Conservation (phyloP, 2,797 vertebrate species). For the Scolopax bukidnonensis region DNA sequence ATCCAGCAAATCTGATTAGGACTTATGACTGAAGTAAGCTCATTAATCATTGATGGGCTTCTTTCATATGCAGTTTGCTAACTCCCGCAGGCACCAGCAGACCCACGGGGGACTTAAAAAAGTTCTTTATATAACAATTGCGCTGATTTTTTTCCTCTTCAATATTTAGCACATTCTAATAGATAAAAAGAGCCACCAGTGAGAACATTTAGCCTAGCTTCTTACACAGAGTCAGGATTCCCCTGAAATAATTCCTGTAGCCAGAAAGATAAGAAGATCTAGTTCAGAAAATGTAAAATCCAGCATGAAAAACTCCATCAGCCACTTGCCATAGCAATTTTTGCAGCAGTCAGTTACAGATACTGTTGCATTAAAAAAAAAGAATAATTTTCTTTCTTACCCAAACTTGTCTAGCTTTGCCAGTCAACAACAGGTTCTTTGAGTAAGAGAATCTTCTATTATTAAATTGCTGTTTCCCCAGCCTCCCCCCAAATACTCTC, state of each 20-base stretch:
- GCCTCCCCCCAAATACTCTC: not conserved
- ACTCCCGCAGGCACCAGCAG: slow-evolving; percentile 8
- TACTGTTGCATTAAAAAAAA: not conserved
- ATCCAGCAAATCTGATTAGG: slow-evolving; percentile 52
- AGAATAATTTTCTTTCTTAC: not conserved
- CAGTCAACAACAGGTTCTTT: slow-evolving; percentile 10
- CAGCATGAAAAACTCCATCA: not conserved
- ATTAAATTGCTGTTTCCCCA: not conserved
- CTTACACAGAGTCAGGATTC: not conserved
- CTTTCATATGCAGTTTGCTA: not conserved
- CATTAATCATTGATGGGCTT: slow-evolving; percentile 6
- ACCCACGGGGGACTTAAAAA: not conserved
- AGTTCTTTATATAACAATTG: not conserved
- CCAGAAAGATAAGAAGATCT: not conserved
- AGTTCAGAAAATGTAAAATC: slow-evolving; percentile 8
- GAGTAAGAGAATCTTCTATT: not conserved
- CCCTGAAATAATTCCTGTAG: not conserved
- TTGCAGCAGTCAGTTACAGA: slow-evolving; percentile 11
- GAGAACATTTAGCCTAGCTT: not conserved
- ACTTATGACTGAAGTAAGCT: slow-evolving; percentile 2
- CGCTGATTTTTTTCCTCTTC: not conserved
- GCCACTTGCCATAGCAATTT: not conserved
- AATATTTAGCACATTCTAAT: not conserved
- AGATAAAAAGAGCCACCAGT: not conserved
- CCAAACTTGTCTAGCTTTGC: not conserved